Evolutionary conservation across 2,888 invertebrate species (phyloP).

Genomic region (Drosophila maculinotata): DNA sequence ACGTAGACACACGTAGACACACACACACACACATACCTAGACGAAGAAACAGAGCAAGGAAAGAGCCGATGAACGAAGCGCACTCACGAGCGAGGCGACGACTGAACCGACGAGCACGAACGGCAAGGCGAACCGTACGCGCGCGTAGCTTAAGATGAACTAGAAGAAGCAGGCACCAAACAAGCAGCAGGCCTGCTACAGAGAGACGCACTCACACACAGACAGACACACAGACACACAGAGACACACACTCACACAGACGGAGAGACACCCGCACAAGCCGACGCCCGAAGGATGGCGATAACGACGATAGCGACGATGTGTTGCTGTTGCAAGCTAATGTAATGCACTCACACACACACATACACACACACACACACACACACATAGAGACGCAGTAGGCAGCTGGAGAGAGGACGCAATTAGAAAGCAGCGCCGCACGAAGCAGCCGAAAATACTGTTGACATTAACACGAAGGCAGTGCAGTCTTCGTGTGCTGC

Average conservation of each 20-base stretch:
- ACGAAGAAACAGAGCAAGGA: conserved; percentile 70
- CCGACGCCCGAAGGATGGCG: conserved; percentile 55
- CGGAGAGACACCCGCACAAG: conserved; percentile 40
- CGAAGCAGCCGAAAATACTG: conserved; percentile 63
- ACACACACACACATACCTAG: conserved; percentile 54
- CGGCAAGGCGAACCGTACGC: conserved; percentile 75
- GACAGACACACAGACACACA: conserved; percentile 18
- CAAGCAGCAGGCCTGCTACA: conserved; percentile 60
- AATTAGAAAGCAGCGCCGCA: conserved; percentile 72
- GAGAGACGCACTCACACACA: conserved; percentile 54
- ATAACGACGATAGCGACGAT: conserved; percentile 42
- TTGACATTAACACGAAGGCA: conserved; percentile 38
- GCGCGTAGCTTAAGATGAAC: conserved; percentile 82
- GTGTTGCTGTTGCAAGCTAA: conserved; percentile 60
- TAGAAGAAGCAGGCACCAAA: conserved; percentile 80
- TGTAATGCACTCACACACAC: conserved; percentile 65
- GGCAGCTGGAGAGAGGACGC: conserved; percentile 50
- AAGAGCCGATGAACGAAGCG: conserved; percentile 53
- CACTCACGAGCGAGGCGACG: conserved; percentile 54
- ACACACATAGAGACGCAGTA: conserved; percentile 1
- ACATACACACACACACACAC: conserved; percentile 21
- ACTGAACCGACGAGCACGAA: conserved; percentile 59
- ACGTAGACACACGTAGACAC: conserved; percentile 23
- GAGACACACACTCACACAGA: too few species aligned
- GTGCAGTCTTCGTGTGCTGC: conserved; percentile 58